A percentile compares a stretch with the other conserved stretches of the same genome.
Conservation (phyloP, 1,140 invertebrate species). For the Bicyclus anynana region DNA sequence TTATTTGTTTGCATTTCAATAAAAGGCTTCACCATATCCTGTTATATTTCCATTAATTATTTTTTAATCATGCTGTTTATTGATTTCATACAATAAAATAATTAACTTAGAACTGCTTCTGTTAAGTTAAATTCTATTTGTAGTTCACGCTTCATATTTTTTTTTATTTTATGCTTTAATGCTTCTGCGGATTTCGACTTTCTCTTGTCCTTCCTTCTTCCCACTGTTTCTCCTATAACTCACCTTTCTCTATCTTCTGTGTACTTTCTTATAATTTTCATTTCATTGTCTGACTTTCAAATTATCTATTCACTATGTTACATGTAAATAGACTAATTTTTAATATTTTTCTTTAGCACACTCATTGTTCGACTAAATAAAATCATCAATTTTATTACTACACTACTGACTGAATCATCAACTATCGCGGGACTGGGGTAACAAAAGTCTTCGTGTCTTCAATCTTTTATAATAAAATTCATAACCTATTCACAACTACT, state of each 20-base stretch:
- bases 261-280: slow-evolving; percentile 19
- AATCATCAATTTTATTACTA: too few species aligned
- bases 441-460: too few species aligned
- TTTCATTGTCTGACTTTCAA: slow-evolving; percentile 3
- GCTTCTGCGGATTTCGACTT: slow-evolving; percentile 11
- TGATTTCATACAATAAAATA: too few species aligned
- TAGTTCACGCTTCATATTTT: background rate
- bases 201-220: slow-evolving; percentile 10
- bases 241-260: slow-evolving; percentile 7
- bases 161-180: slow-evolving; percentile 24
- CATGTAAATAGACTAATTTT: background rate
- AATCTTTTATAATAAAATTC: too few species aligned
- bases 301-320: background rate
- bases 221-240: slow-evolving; percentile 16
- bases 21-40: background rate
- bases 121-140: too few species aligned
- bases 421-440: too few species aligned
- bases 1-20: background rate
- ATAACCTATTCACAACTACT: too few species aligned
- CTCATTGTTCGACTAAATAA: background rate
- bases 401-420: too few species aligned
- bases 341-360: slow-evolving; percentile 1
- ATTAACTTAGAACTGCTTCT: too few species aligned
- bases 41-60: too few species aligned
- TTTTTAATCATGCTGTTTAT: too few species aligned